These are phyloP conservation scores for Drosophila merina DNA, from an alignment of 2,888 invertebrate species.

Conservation along the genomic window DNA sequence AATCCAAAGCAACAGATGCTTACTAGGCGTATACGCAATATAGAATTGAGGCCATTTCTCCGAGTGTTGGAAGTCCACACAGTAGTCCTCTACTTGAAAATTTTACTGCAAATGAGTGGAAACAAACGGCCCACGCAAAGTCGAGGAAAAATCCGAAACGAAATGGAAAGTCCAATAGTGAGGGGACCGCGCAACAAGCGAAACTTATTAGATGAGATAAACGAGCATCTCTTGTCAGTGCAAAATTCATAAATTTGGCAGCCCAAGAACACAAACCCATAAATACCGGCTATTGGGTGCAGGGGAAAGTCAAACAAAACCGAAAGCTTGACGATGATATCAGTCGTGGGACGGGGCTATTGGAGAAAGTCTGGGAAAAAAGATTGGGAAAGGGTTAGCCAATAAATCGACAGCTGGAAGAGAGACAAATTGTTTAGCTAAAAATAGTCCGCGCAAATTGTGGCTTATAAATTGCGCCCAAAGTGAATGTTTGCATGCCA, in stretches of 20 bases:
- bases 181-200: slow-evolving; percentile 43
- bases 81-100: slow-evolving; percentile 31
- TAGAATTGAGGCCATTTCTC: neutral
- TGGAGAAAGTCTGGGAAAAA: neutral
- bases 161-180: slow-evolving; percentile 33
- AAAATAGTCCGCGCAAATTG: slow-evolving; percentile 58
- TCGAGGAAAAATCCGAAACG: slow-evolving; percentile 12
- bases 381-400: slow-evolving; percentile 35
- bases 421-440: slow-evolving; percentile 43
- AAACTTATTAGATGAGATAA: slow-evolving; percentile 62
- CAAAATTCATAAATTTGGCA: slow-evolving; percentile 65
- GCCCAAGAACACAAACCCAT: slow-evolving; percentile 34
- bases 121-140: slow-evolving; percentile 18
- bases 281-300: slow-evolving; percentile 27
- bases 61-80: slow-evolving; percentile 29
- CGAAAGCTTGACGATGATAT: slow-evolving; percentile 35
- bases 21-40: neutral
- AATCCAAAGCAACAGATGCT: neutral
- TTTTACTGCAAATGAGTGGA: slow-evolving; percentile 73
- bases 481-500: slow-evolving; percentile 39
- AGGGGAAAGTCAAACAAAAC: slow-evolving; percentile 25
- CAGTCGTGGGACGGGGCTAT: neutral
- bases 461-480: slow-evolving; percentile 47
- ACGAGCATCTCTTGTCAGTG: slow-evolving; percentile 40
- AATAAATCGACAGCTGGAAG: slow-evolving; percentile 46